Percentiles rank a stretch among this genome's conserved stretches.
Conservation (phyloP, 2,113 vertebrate species). For the Helogale parvula region DNA sequence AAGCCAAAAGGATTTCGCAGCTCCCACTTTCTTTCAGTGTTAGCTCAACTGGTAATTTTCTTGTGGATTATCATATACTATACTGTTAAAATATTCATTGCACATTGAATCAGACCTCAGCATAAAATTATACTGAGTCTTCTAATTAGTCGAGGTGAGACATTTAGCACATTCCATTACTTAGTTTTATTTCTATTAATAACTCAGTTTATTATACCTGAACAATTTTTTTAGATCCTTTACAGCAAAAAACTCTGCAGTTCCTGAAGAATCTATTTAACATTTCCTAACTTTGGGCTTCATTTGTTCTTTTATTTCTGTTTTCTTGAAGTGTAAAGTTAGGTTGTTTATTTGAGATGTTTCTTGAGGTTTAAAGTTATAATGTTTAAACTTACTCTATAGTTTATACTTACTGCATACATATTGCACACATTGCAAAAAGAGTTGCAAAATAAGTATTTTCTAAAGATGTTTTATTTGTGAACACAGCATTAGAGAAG, state of each 20-base stretch:
- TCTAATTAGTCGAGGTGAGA: conserved; percentile 41
- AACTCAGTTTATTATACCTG: not conserved
- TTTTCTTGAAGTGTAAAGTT: not conserved
- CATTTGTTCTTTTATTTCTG: not conserved
- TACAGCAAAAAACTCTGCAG: not conserved
- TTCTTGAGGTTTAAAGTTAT: not conserved
- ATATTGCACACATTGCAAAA: not conserved
- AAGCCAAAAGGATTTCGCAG: not conserved
- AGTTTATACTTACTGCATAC: not conserved
- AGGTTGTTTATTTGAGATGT: not conserved
- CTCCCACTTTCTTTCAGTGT: not conserved
- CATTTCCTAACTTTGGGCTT: not conserved
- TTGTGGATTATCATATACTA: not conserved
- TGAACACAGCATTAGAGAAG: not conserved
- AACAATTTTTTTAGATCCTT: conserved; percentile 44
- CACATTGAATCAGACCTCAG: not conserved
- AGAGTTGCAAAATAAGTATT: not conserved
- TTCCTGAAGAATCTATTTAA: not conserved
- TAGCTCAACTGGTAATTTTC: not conserved
- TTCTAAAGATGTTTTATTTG: not conserved
- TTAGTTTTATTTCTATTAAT: conserved; percentile 50
- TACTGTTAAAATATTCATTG: conserved; percentile 42
- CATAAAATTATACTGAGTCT: conserved; percentile 15
- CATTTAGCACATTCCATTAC: conserved; percentile 30
- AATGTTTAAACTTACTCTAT: not conserved